phyloP scores from a whole-genome alignment of 2,113 vertebrate genomes.

The Hiodon alosoides region DNA sequence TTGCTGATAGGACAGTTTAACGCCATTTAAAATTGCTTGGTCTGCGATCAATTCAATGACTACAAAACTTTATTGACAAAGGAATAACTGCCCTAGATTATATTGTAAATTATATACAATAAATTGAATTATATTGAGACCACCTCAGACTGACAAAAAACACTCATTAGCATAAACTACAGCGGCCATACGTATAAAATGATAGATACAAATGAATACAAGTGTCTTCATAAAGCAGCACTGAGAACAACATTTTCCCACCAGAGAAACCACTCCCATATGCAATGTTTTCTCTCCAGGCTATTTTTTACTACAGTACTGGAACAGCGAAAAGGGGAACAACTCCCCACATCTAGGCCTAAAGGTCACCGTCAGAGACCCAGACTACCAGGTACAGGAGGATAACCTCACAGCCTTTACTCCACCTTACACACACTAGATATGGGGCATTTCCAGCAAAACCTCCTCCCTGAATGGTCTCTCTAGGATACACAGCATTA shows the following conservation, averaged over 20 bases:
- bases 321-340: conserved; percentile 54
- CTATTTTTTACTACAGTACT: conserved; percentile 74
- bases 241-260: background rate
- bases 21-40: too few species aligned
- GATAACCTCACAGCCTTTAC: background rate
- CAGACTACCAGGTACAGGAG: conserved; percentile 57
- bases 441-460: background rate
- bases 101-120: too few species aligned
- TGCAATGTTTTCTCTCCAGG: conserved; percentile 57
- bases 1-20: too few species aligned
- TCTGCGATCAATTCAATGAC: too few species aligned
- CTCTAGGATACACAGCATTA: background rate
- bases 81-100: too few species aligned
- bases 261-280: background rate
- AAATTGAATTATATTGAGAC: too few species aligned
- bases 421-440: background rate
- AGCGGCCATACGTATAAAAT: too few species aligned
- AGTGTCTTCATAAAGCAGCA: background rate
- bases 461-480: background rate
- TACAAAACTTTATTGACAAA: too few species aligned
- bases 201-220: too few species aligned
- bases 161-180: too few species aligned
- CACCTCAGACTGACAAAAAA: too few species aligned
- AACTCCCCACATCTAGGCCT: conserved; percentile 76
- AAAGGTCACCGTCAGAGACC: conserved; percentile 70